Percentiles rank a stretch among this genome's conserved stretches.
Evolutionary conservation across 2,797 vertebrate species (phyloP).

Genomic region (Melanogrammus aeglefinus): DNA sequence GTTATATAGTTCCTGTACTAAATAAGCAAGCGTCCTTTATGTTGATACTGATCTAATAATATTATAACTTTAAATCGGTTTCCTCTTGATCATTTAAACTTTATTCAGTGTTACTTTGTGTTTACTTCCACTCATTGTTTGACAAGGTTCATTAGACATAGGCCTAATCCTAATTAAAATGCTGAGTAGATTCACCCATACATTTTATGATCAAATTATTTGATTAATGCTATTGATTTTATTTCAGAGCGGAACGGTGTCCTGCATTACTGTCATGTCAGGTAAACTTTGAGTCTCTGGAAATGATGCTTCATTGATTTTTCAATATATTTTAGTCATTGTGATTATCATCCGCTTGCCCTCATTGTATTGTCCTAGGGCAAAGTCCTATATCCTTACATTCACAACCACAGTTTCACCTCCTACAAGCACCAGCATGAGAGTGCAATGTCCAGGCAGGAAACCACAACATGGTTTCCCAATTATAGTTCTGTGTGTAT

Average conservation of each 20-base stretch:
- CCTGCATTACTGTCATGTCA: background rate
- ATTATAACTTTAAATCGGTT: background rate
- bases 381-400: background rate
- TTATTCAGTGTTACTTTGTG: background rate
- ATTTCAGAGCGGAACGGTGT: background rate
- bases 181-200: background rate
- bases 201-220: background rate
- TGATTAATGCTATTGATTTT: background rate
- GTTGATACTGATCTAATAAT: background rate
- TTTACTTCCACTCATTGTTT: background rate
- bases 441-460: background rate
- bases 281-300: background rate
- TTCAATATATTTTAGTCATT: constrained; percentile 2
- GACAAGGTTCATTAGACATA: background rate
- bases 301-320: background rate
- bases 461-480: background rate
- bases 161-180: background rate
- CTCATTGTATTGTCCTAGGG: background rate
- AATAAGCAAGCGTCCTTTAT: background rate
- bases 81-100: background rate
- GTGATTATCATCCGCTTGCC: background rate
- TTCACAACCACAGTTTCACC: background rate
- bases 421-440: background rate
- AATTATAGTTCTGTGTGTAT: background rate
- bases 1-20: background rate